phyloP scores from a whole-genome alignment of 2,113 vertebrate species.

The Naja naja region DNA sequence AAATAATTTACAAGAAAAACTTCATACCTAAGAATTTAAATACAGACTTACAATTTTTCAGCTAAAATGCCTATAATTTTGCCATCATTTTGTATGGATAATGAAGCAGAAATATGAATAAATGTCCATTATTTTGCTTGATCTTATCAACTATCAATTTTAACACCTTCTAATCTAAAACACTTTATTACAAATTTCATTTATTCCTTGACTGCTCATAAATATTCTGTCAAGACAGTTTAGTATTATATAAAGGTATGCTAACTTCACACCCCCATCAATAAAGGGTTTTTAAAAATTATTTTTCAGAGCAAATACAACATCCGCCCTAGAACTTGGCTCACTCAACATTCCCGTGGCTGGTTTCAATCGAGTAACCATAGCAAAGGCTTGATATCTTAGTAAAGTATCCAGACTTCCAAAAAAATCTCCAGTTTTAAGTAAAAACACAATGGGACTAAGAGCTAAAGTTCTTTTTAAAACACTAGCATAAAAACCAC shows the following conservation, averaged over 20 bases:
- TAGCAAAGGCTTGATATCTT: conserved; percentile 24
- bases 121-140: background rate
- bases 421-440: conserved; percentile 4
- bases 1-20: background rate
- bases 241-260: background rate
- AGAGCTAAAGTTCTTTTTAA: background rate
- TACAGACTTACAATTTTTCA: background rate
- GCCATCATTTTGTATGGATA: background rate
- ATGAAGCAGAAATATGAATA: background rate
- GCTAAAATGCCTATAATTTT: background rate
- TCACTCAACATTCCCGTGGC: background rate
- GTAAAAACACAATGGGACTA: background rate
- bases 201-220: background rate
- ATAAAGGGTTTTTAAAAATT: background rate
- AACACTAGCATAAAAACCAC: background rate
- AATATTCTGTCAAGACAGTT: background rate
- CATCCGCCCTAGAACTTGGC: background rate
- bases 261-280: background rate
- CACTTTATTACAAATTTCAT: background rate
- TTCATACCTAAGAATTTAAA: background rate
- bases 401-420: background rate
- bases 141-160: background rate
- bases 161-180: background rate
- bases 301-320: conserved; percentile 11
- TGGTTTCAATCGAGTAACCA: conserved; percentile 22